phyloP scores from a whole-genome alignment of 2,113 vertebrate genomes.

The Ctenodactylus gundi region DNA sequence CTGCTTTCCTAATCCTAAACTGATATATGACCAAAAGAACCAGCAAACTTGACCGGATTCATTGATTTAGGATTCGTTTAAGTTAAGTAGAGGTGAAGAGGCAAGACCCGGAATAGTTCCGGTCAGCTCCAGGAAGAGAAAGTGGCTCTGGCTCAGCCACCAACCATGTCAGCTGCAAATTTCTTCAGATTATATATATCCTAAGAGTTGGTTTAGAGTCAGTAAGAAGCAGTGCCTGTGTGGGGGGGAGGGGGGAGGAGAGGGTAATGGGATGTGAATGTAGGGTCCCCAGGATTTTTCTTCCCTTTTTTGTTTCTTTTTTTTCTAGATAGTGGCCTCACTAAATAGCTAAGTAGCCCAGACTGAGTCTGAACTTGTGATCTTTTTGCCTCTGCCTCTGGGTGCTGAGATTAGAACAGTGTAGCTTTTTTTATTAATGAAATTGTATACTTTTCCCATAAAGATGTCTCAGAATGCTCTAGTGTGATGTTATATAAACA shows the following conservation, averaged over 20 bases:
- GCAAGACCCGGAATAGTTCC: not conserved
- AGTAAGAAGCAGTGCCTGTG: not conserved
- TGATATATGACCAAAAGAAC: not conserved
- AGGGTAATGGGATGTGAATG: too few relatives aligned
- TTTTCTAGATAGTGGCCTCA: not conserved
- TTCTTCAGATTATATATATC: not conserved
- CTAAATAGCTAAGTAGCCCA: not conserved
- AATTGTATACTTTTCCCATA: not conserved
- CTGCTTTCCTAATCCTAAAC: not conserved
- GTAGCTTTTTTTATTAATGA: not conserved
- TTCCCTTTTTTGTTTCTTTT: not conserved
- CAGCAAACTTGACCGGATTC: not conserved
- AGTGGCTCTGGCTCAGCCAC: not conserved
- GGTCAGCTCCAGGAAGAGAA: not conserved
- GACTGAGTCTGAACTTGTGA: not conserved
- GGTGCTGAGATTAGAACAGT: not conserved
- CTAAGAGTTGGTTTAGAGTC: not conserved
- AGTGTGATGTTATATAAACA: not conserved
- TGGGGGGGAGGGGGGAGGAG: not conserved
- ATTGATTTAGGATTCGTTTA: not conserved
- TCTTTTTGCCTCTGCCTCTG: not conserved
- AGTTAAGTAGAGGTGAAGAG: not conserved
- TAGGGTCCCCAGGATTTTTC: not conserved
- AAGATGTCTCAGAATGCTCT: too few relatives aligned
- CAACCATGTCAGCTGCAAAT: not conserved